Conservation (phyloP, 2,113 vertebrate genomes). For the Macaca mulatta region DNA sequence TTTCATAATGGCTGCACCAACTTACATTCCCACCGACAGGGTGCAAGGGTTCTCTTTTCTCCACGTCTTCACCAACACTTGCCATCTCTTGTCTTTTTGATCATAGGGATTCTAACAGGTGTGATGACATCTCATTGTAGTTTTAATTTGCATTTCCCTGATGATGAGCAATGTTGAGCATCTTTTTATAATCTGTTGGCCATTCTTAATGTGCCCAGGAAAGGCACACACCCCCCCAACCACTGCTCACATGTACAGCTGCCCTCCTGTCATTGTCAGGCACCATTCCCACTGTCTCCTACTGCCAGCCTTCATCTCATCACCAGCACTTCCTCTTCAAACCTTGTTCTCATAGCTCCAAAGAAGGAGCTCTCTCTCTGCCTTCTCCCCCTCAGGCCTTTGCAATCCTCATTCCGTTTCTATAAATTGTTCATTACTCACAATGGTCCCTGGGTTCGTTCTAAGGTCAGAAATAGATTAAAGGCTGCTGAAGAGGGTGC, state of each 20-base stretch:
- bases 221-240: rapidly evolving
- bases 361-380: not conserved
- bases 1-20: not conserved
- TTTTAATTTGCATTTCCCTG: not conserved
- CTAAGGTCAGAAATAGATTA: not conserved
- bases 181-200: not conserved
- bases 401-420: not conserved
- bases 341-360: not conserved
- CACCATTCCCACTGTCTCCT: not conserved
- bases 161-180: not conserved
- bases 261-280: not conserved
- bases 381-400: not conserved
- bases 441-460: not conserved
- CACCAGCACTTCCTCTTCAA: not conserved
- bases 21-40: not conserved
- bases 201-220: not conserved
- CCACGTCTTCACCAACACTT: not conserved
- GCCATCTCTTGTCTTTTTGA: not conserved
- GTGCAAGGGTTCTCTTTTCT: not conserved
- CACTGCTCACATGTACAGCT: not conserved
- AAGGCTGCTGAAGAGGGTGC: not conserved
- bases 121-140: not conserved
- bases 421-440: not conserved
- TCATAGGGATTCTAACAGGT: not conserved
- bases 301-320: not conserved